Conservation (phyloP, 2,113 vertebrate genomes). For the Ciconia boyciana region DNA sequence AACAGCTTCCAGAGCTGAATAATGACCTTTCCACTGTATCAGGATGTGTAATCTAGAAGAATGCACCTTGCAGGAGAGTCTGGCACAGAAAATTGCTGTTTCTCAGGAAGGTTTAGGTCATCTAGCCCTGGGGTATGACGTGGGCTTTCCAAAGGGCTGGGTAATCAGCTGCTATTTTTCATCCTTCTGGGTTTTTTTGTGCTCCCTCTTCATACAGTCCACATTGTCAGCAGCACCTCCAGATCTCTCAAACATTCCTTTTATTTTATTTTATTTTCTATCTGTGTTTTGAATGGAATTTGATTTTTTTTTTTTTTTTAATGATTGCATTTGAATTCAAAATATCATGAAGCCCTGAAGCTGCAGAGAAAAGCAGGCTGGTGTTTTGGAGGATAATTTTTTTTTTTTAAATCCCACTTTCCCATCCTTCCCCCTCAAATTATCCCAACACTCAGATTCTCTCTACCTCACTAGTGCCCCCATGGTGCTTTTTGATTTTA, state of each 20-base stretch:
- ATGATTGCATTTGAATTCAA: background rate
- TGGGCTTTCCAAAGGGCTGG: background rate
- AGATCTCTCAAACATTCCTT: background rate
- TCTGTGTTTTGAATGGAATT: background rate
- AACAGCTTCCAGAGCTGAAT: constrained; percentile 14
- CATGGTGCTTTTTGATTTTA: background rate
- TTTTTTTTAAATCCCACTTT: background rate
- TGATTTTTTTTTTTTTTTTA: too few relatives aligned
- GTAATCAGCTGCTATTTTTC: background rate
- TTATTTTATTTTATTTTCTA: background rate
- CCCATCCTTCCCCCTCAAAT: accelerated
- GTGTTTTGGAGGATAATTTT: background rate
- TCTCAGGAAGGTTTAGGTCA: background rate
- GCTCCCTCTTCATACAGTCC: background rate
- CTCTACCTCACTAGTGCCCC: background rate
- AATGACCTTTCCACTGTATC: constrained; percentile 15
- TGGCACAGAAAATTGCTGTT: background rate
- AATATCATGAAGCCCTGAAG: background rate
- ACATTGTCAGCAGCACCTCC: background rate
- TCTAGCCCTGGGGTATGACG: background rate
- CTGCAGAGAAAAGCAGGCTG: background rate
- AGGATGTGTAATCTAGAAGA: constrained; percentile 38
- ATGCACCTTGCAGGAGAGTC: background rate
- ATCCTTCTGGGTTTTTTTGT: background rate
- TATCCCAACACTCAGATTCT: background rate